Evolutionary conservation across 1,140 invertebrate species (phyloP), one percentile per base, ranked within the genome.

Genomic region (Plodia interpunctella): DNA sequence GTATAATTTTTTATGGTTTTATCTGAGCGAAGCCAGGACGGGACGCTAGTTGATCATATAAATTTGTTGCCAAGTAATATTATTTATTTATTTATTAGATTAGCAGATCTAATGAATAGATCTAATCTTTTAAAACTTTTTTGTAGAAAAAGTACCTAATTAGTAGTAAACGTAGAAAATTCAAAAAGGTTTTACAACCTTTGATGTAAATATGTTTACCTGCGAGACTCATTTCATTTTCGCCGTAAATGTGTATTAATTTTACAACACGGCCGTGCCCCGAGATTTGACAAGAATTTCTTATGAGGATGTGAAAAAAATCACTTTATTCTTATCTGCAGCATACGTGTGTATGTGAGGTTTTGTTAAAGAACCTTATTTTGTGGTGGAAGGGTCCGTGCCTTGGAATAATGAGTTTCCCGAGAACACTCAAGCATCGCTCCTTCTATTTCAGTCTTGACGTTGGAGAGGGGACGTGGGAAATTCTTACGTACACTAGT

Each of bases 301-400:
- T 49, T 44, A 44, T 30, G 55, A 50, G 50, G 52, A 53, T 53
- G 51, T 38, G 21, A 20, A 60, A 61, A n/a, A 56, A 61, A 61
- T 51, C 44, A 61, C 44, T 61, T 61, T 57, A 17, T 57, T 52
- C 59, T 61, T 61, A 61, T 61, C 59, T 52, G 21, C 18, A 18
- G 25, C 30, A 56, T 54, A 61, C 49, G 59, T 65, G 58, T 20
- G 53, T 74, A 69, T 83, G 79, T 80, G 80, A 83, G 79, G 74
- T 83, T 53, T 77, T 80, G 78, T 80, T 80, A 87, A 85, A 80
- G 80, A 87, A 85, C 80, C 84, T 87, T 87, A 87, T 87, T 87
- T 83, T 69, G 76, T 69, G 63, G 76, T 78, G 84, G 81, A 84
- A 85, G 79, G 72, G 72, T 64, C 68, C 84, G 84, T 87, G 84